Conservation (phyloP, 2,888 invertebrate species). For the Epinotia nisella region DNA sequence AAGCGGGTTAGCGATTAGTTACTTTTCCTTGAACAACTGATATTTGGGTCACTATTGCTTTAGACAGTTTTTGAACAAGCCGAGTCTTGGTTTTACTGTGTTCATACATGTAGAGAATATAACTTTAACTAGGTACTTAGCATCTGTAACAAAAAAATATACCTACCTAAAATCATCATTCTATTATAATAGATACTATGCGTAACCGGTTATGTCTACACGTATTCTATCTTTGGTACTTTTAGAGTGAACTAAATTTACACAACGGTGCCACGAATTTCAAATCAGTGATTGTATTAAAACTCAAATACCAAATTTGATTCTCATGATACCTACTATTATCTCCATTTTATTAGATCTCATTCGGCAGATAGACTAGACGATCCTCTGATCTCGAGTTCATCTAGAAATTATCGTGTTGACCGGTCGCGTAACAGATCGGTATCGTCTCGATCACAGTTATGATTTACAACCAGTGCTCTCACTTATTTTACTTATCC, state of each 20-base stretch:
- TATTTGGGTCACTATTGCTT: slow-evolving; percentile 12
- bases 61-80: background rate
- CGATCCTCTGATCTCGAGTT: slow-evolving; percentile 2
- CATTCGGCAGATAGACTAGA: slow-evolving; percentile 1
- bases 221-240: too few species aligned
- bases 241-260: too few species aligned
- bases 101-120: too few species aligned
- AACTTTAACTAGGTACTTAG: too few species aligned
- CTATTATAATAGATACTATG: too few species aligned
- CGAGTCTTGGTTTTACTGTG: too few species aligned
- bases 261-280: too few species aligned
- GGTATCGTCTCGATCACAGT: slow-evolving; percentile 20
- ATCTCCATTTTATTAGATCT: background rate
- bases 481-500: background rate
- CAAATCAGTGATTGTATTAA: too few species aligned
- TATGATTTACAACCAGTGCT: slow-evolving; percentile 5
- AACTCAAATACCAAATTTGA: background rate
- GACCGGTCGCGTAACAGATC: slow-evolving; percentile 23
- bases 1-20: slow-evolving; percentile 10
- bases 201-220: too few species aligned
- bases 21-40: slow-evolving; percentile 35
- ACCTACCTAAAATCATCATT: too few species aligned
- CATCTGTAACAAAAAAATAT: too few species aligned
- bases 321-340: background rate
- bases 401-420: slow-evolving; percentile 24